Conservation (phyloP, 2,113 vertebrate genomes). For the Mustela nigripes region DNA sequence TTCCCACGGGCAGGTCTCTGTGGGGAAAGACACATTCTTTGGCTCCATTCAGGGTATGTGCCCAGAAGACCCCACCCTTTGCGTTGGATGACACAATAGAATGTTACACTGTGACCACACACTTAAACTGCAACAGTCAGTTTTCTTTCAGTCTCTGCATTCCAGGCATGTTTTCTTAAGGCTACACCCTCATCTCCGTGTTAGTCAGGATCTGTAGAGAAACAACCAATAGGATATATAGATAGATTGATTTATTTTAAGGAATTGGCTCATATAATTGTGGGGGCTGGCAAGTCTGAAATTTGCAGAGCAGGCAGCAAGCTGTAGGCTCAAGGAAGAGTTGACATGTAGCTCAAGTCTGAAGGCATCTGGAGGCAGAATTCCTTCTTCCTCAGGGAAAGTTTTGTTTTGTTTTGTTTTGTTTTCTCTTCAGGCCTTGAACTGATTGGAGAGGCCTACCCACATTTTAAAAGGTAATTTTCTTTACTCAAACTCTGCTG, state of each 20-base stretch:
- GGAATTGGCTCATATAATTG: neutral
- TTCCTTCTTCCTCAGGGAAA: neutral
- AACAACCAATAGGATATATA: neutral
- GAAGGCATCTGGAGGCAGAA: neutral
- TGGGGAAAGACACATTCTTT: neutral
- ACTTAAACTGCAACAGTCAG: neutral
- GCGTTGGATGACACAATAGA: neutral
- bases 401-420: neutral
- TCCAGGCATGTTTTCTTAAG: neutral
- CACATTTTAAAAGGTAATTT: neutral
- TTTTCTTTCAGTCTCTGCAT: neutral
- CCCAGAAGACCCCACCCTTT: neutral
- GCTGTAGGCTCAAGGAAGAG: neutral
- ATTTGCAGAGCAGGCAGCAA: neutral
- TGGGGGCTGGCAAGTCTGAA: neutral
- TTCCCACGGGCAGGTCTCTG: neutral
- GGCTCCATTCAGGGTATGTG: neutral
- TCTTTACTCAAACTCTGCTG: neutral
- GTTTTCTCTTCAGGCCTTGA: neutral
- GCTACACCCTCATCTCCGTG: neutral
- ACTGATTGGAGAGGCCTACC: neutral
- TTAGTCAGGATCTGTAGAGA: neutral
- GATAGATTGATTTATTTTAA: neutral
- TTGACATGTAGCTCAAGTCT: neutral
- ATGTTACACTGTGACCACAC: neutral